Evolutionary conservation across 23 tunicate species (phyloP).

Genomic region (Trididemnum nubilum): DNA sequence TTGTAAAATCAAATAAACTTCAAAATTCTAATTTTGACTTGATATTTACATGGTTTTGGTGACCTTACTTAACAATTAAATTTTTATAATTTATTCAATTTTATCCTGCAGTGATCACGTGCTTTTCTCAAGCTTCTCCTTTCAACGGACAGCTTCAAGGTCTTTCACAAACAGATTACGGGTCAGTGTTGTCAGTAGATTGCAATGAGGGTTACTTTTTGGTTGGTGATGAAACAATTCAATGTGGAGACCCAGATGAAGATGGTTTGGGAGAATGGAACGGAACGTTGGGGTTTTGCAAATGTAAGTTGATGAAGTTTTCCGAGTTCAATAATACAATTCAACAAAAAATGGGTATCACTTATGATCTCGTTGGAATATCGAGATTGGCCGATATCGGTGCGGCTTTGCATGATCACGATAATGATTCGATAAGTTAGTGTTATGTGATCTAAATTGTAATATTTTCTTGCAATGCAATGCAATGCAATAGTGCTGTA

Average conservation of each 20-base stretch:
- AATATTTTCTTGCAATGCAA: too few species aligned
- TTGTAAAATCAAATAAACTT: too few species aligned
- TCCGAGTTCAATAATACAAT: too few species aligned
- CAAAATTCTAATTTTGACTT: too few species aligned
- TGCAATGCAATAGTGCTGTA: too few species aligned
- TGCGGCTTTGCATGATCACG: too few species aligned
- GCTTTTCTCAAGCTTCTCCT: background rate
- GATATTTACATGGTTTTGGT: too few species aligned
- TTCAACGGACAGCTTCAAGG: conserved; percentile 12
- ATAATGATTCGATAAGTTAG: background rate
- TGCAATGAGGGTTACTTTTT: conserved; percentile 43
- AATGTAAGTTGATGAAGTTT: background rate
- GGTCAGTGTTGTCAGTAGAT: conserved; percentile 6
- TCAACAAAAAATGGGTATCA: conserved; percentile 41
- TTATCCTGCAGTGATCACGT: background rate
- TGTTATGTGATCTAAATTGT: too few species aligned
- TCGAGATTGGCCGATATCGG: too few species aligned
- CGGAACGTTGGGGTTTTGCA: conserved; percentile 18
- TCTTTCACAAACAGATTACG: background rate
- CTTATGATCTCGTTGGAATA: too few species aligned
- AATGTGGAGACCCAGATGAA: conserved; percentile 47
- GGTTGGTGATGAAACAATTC: conserved; percentile 16
- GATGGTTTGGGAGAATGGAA: conserved; percentile 65
- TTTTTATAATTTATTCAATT: too few species aligned
- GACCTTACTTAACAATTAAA: too few species aligned